phyloP scores from a whole-genome alignment of 2,888 invertebrate genomes.

The Stegana nigrithorax region DNA sequence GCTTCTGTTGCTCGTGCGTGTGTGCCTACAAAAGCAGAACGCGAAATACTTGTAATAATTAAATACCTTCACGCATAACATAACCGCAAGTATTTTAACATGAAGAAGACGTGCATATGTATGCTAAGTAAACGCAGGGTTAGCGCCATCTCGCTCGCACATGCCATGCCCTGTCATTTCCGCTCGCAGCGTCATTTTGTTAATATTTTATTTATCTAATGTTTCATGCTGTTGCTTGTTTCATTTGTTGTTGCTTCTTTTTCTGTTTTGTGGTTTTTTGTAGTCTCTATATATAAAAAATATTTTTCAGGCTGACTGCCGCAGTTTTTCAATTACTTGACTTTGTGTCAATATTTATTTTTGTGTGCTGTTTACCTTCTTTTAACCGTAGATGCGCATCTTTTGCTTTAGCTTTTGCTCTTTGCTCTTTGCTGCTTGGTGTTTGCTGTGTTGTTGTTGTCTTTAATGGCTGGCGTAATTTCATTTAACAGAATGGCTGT shows the following conservation, averaged over 20 bases:
- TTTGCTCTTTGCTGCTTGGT: conserved; percentile 29
- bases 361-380: conserved; percentile 47
- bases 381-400: too few relatives aligned
- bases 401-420: conserved; percentile 18
- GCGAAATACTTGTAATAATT: too few relatives aligned
- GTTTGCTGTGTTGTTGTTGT: conserved; percentile 29
- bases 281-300: too few relatives aligned
- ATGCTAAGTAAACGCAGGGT: too few relatives aligned
- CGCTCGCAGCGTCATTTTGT: conserved; percentile 27
- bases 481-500: conserved; percentile 38
- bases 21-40: too few relatives aligned
- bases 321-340: conserved; percentile 20
- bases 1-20: too few relatives aligned
- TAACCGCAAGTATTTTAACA: conserved; percentile 1
- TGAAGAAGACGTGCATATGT: background rate
- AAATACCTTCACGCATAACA: background rate
- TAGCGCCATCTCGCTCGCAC: too few relatives aligned
- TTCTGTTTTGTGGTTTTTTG: background rate
- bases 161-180: too few relatives aligned
- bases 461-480: conserved; percentile 52
- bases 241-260: conserved; percentile 23
- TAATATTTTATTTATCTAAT: too few relatives aligned
- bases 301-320: too few relatives aligned
- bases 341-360: conserved; percentile 45
- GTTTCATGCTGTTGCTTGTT: too few relatives aligned